Percentiles rank a stretch among this genome's conserved stretches.
These are phyloP conservation scores for Ascidia mentula DNA, from an alignment of 23 tunicate species.

Conservation along the genomic window DNA sequence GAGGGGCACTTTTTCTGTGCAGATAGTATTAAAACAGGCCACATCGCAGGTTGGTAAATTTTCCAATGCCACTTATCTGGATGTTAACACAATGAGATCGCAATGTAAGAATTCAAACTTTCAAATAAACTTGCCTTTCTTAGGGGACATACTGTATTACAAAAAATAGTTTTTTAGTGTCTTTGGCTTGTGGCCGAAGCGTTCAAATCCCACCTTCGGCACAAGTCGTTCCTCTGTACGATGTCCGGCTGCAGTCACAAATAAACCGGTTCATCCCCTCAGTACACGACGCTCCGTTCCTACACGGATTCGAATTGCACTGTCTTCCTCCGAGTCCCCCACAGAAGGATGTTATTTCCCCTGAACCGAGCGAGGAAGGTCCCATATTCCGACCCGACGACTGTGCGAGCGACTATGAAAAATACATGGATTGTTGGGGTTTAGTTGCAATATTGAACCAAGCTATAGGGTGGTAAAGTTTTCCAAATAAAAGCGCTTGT, in stretches of 20 bases:
- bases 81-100: too few species aligned
- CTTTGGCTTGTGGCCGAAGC: not conserved
- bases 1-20: too few species aligned
- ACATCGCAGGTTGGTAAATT: too few species aligned
- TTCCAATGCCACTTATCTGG: too few species aligned
- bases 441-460: not conserved
- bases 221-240: conserved; percentile 76
- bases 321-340: conserved; percentile 6
- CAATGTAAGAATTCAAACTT: not conserved
- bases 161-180: not conserved
- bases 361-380: not conserved
- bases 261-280: conserved; percentile 58
- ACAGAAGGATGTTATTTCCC: conserved; percentile 51
- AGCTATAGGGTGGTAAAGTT: not conserved
- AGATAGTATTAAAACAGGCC: too few species aligned
- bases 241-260: conserved; percentile 84
- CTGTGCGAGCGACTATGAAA: conserved; percentile 24
- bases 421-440: not conserved
- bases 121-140: not conserved
- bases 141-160: too few species aligned
- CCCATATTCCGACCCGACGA: not conserved
- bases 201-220: conserved; percentile 28
- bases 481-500: not conserved
- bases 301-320: conserved; percentile 62
- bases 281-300: conserved; percentile 68